Evolutionary conservation across 2,113 vertebrate species (phyloP), one percentile per base, ranked within the genome.

Genomic region (Lipophrys pholis): DNA sequence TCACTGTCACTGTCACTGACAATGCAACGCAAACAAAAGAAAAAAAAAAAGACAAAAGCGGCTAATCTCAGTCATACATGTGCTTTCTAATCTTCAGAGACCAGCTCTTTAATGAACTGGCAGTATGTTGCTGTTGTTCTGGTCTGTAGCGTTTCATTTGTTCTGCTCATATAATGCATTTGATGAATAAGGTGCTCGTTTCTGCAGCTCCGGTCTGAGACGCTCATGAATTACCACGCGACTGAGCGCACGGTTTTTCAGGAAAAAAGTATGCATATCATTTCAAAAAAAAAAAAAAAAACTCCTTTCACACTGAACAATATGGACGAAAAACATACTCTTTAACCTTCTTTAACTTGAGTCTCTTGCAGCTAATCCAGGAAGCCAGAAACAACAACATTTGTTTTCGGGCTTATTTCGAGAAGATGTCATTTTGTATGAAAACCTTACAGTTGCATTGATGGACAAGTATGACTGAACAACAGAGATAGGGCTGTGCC

Each of bases 71-170:
- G 75, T 61, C 69, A 75, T 61, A 48, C 60, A 79, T 59, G 46
- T 78, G 76, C 43, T 9, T 30, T 75, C 71, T 90, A 81, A 87
- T 89, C 85, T 86, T 64, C 50, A 55, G 40, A 65, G 11, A 71
- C 38, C 87, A 85, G 80, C 38, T 69, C 50, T 56, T 74, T 64
- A 62, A 43, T 39, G 55, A 93, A 93, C 88, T 62, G 80, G 90
- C 89, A 86, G 8, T 46, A 46, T 76, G 77, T 69, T n/a, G 21
- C 57, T 50, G 38, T 64, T 77, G 40, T 75, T 73, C 65, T 63
- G 11, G 46, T 35, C 41, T 69, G 35, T 59, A 35, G 61, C 69
- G 56, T 70, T 78, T 66, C 15, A 54, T 61, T 70, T 73, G 42
- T 76, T 74, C 49, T 59, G 45, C 38, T 8, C 46, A 36, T 54